phyloP scores from a whole-genome alignment of 1,140 invertebrate genomes.

The Aphelinus atriplicis region DNA sequence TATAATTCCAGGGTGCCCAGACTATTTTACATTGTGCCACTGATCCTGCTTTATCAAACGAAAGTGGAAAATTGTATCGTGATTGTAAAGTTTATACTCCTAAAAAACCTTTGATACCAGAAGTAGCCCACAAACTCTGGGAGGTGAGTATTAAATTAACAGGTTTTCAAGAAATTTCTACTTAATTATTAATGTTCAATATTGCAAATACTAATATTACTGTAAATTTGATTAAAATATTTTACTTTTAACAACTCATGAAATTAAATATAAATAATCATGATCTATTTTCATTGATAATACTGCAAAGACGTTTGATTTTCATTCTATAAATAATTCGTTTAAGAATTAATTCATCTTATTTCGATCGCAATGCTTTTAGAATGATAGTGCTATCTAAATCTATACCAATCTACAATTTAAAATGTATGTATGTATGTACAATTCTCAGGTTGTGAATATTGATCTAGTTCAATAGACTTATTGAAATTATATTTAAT shows the following conservation, averaged over 20 bases:
- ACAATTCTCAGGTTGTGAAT: too few species aligned
- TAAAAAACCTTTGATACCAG: constrained; percentile 71
- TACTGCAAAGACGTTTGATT: too few species aligned
- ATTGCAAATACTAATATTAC: not conserved
- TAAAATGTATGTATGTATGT: too few species aligned
- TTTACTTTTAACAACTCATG: constrained; percentile 3
- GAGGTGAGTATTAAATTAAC: constrained; percentile 71
- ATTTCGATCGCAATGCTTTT: too few species aligned
- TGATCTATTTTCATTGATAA: not conserved
- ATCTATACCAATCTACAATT: too few species aligned
- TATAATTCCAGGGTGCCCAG: constrained; percentile 74
- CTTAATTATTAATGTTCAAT: constrained; percentile 25
- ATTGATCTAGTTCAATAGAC: too few species aligned
- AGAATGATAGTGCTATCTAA: too few species aligned
- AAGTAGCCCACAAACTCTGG: constrained; percentile 76
- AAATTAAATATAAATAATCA: not conserved
- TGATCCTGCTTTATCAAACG: constrained; percentile 70
- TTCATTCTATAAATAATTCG: too few species aligned
- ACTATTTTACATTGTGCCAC: constrained; percentile 81
- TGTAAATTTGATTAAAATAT: not conserved
- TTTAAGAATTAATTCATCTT: too few species aligned
- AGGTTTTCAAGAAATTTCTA: constrained; percentile 41
- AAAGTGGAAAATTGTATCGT: constrained; percentile 76
- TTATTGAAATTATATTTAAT: too few species aligned
- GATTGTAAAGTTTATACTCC: constrained; percentile 76